Evolutionary conservation across 2,113 vertebrate species (phyloP).

Genomic region (Boulengerochromis microlepis): DNA sequence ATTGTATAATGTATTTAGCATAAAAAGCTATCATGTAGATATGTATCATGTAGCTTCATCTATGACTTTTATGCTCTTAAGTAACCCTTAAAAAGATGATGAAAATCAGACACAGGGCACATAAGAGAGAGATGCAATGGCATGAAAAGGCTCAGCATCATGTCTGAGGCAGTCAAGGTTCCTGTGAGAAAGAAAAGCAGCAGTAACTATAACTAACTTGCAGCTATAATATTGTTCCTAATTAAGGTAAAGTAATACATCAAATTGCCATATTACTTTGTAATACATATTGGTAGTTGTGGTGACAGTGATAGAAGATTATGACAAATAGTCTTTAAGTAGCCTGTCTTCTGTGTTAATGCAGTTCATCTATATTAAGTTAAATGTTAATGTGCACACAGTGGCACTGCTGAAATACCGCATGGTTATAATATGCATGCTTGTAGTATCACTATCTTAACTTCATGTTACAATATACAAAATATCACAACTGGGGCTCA

Average conservation of each 20-base stretch:
- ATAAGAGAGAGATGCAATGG: not conserved
- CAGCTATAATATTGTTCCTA: not conserved
- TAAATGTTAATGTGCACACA: not conserved
- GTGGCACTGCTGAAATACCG: not conserved
- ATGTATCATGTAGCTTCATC: not conserved
- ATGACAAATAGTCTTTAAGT: not conserved
- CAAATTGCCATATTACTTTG: not conserved
- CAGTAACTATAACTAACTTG: not conserved
- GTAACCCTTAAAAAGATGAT: not conserved
- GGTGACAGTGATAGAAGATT: not conserved
- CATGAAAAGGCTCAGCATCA: not conserved
- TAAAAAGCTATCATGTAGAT: not conserved
- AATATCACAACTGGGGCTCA: not conserved
- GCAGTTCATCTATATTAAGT: not conserved
- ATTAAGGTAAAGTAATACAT: not conserved
- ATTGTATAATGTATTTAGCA: not conserved
- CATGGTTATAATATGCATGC: not conserved
- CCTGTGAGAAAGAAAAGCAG: not conserved
- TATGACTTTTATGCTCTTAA: not conserved
- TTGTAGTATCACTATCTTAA: not conserved
- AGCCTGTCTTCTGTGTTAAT: not conserved
- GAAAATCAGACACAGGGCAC: not conserved
- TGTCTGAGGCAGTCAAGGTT: not conserved
- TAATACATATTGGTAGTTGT: not conserved
- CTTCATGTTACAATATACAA: not conserved